Evolutionary conservation across 2,888 invertebrate genomes (phyloP).

Genomic region (Adineta ricciae): DNA sequence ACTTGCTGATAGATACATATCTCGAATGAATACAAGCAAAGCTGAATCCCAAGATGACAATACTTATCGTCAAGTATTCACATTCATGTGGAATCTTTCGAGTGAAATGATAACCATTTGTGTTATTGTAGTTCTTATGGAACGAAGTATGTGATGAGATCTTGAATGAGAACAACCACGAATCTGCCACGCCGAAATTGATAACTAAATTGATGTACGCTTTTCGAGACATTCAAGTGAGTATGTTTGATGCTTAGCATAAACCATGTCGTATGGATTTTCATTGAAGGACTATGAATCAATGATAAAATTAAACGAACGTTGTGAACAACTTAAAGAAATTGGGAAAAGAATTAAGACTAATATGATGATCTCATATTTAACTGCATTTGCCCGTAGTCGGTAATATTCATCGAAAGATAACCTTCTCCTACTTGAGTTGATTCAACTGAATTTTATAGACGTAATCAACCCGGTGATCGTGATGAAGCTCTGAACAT

Average conservation of each 20-base stretch:
- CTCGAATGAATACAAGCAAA: not conserved
- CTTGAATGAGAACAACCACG: not conserved
- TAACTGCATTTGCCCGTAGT: slow-evolving; percentile 93
- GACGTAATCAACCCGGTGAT: slow-evolving; percentile 84
- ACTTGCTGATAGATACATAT: not conserved
- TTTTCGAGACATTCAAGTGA: slow-evolving; percentile 12
- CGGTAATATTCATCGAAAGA: slow-evolving; percentile 52
- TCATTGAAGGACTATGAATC: slow-evolving; percentile 73
- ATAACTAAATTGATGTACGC: slow-evolving; percentile 12
- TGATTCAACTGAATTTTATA: slow-evolving; percentile 42
- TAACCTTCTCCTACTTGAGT: not conserved
- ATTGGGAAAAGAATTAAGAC: slow-evolving; percentile 63
- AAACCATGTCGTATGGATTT: not conserved
- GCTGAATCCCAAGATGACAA: not conserved
- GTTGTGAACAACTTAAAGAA: slow-evolving; percentile 45
- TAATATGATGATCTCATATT: slow-evolving; percentile 77
- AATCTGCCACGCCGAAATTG: not conserved
- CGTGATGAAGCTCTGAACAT: slow-evolving; percentile 82
- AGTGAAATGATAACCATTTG: not conserved
- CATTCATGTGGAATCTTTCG: not conserved
- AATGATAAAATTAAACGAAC: slow-evolving; percentile 89
- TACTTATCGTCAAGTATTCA: not conserved
- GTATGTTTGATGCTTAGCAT: no score
- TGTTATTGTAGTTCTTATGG: not conserved
- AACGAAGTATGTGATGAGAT: slow-evolving; percentile 5